Evolutionary conservation across 2,888 invertebrate species (phyloP), one percentile per base, ranked within the genome.

Genomic region (Villa cingulata): DNA sequence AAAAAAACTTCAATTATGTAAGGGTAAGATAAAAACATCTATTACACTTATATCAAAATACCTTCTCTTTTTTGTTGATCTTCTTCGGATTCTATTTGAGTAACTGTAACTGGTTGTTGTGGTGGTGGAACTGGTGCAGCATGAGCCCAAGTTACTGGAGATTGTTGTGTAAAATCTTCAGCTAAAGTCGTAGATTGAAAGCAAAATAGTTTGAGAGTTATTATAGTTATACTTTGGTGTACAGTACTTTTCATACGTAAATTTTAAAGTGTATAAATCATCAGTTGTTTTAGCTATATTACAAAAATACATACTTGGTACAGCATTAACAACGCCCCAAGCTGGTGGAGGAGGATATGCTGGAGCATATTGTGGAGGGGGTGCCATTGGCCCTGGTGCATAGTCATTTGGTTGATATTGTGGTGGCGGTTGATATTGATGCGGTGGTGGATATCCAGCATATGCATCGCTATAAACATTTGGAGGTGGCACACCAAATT

Each of bases 21-120:
- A n/a, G n/a, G n/a, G n/a, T n/a, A n/a, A n/a, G n/a, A n/a, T n/a
- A n/a, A n/a, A n/a, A n/a, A n/a, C n/a, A 23, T 23, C 23, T 23
- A 23, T 4, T 6, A 23, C 4, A 23, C 23, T 23, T 23, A 6
- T 23, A 23, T 40, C 46, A 37, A 48, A 64, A 58, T 65, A 69
- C 69, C 69, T 53, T 69, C 65, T 53, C 65, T 62, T 55, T 61
- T 63, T 43, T 61, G 54, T 45, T 54, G 51, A 16, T 56, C 55
- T 43, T 56, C 55, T 14, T 54, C 54, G 6, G 37, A 29, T 47
- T 52, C 50, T 1, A 37, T 37, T n/a, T 41, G 23, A 2, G 27
- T 18, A 18, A 43, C 14, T 4, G 29, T 5, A 23, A 48, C 39
- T 44, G 43, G 49, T 42, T 50, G 54, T 3, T 34, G 37, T 17